Conservation (phyloP, 2,888 invertebrate species). For the Heliconius sara region DNA sequence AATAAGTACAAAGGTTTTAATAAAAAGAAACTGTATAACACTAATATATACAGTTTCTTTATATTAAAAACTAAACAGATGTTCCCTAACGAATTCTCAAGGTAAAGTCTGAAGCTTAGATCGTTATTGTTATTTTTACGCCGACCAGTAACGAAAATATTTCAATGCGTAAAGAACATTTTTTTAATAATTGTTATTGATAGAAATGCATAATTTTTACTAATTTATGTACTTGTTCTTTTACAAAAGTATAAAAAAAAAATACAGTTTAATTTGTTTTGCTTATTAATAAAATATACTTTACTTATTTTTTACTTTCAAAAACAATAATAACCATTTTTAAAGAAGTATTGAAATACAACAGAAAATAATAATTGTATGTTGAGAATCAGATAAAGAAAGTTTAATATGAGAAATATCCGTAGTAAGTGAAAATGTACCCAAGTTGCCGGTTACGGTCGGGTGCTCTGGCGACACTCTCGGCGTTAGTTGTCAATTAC, state of each 20-base stretch:
- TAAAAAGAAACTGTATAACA: not conserved
- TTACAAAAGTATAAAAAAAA: not conserved
- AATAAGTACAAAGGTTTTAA: not conserved
- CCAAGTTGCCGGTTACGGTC: slow-evolving; percentile 48
- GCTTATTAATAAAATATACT: not conserved
- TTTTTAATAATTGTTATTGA: not conserved
- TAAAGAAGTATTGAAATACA: not conserved
- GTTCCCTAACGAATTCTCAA: slow-evolving; percentile 18
- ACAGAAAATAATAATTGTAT: slow-evolving; percentile 13
- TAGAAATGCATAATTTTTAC: not conserved
- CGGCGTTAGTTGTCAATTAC: slow-evolving; percentile 35
- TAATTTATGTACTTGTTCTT: not conserved
- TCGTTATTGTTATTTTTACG: slow-evolving; percentile 7
- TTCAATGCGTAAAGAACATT: not conserved
- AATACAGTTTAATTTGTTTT: not conserved
- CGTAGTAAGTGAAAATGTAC: slow-evolving; percentile 50
- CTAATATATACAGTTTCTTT: slow-evolving; percentile 9
- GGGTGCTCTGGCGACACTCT: slow-evolving; percentile 44
- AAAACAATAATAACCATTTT: not conserved
- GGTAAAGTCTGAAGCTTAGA: slow-evolving; percentile 24
- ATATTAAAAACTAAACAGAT: slow-evolving; percentile 23
- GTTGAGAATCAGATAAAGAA: slow-evolving; percentile 45
- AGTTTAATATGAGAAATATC: slow-evolving; percentile 47
- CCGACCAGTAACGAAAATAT: slow-evolving; percentile 13
- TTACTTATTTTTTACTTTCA: not conserved